Evolutionary conservation across 2,797 vertebrate species (phyloP).

Genomic region (Discoglossus pictus): DNA sequence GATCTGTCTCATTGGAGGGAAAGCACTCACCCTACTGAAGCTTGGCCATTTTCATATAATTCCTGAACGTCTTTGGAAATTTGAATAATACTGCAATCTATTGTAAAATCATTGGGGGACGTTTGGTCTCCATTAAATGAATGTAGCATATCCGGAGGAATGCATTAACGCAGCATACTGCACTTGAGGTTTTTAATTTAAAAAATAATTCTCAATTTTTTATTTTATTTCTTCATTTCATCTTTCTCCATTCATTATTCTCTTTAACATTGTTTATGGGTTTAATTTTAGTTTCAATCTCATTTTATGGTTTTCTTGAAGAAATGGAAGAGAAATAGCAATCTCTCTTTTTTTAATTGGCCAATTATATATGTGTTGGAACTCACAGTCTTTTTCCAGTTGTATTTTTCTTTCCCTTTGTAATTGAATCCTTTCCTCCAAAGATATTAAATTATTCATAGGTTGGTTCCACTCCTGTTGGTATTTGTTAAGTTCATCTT

Average conservation of each 20-base stretch:
- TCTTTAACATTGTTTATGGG: not conserved
- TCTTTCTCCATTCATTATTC: not conserved
- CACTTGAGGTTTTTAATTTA: too few species aligned
- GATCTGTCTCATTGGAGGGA: too few species aligned
- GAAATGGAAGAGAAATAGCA: conserved; percentile 14
- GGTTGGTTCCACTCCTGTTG: conserved; percentile 36
- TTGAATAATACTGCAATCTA: too few species aligned
- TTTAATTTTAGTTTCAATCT: not conserved
- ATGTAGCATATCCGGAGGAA: too few species aligned
- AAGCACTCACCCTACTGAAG: too few species aligned
- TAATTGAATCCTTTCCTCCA: conserved; percentile 36
- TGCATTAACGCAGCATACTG: too few species aligned
- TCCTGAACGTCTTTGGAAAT: too few species aligned
- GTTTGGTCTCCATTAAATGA: too few species aligned
- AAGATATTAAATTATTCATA: conserved; percentile 47
- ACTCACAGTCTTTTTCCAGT: conserved; percentile 16
- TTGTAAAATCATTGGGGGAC: too few species aligned
- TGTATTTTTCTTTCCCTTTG: conserved; percentile 29
- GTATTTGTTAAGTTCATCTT: conserved; percentile 50
- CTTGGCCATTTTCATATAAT: too few species aligned
- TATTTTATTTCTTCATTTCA: too few species aligned
- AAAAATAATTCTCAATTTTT: too few species aligned
- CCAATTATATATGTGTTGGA: conserved; percentile 32
- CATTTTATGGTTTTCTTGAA: conserved; percentile 1
- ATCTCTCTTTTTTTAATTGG: conserved; percentile 43